Evolutionary conservation across 2,797 vertebrate genomes (phyloP).

Genomic region (Chromobotia macracanthus): DNA sequence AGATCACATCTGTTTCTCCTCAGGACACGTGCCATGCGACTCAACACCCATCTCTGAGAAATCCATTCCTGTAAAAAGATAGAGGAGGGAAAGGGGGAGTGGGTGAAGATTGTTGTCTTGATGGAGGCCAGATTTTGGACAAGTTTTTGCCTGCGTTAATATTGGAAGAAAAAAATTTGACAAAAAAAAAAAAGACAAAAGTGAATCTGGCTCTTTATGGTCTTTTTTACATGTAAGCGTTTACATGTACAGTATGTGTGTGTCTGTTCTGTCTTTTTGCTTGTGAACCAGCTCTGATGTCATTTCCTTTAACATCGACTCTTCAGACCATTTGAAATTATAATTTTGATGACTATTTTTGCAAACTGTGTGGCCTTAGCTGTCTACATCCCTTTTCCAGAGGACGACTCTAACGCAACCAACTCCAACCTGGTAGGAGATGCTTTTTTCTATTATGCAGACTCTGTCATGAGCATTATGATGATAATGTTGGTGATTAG

Average conservation of each 20-base stretch:
- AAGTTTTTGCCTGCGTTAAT: not conserved
- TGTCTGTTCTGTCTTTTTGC: not conserved
- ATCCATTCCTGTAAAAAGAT: constrained; percentile 44
- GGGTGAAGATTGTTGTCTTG: constrained; percentile 70
- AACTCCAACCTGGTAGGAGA: constrained; percentile 98
- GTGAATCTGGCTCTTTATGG: not conserved
- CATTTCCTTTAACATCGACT: constrained; percentile 50
- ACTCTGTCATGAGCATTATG: not conserved
- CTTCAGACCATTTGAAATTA: constrained; percentile 96
- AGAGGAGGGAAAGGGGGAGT: constrained; percentile 9
- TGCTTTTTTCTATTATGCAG: not conserved
- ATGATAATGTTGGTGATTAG: constrained; percentile 4
- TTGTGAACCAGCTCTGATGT: constrained; percentile 15
- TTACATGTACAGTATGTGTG: not conserved
- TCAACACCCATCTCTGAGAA: constrained; percentile 42
- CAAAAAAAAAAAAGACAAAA: not conserved
- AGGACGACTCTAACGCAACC: constrained; percentile 98
- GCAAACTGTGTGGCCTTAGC: constrained; percentile 99
- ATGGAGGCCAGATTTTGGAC: constrained; percentile 69
- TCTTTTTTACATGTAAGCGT: not conserved
- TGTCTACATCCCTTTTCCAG: constrained; percentile 99
- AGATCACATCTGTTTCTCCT: constrained; percentile 47
- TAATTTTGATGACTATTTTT: constrained; percentile 99
- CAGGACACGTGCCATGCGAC: constrained; percentile 46
- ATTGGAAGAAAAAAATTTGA: not conserved